These are phyloP conservation scores for Arctocebus calabarensis DNA, from an alignment of 2,797 vertebrate species.

Conservation along the genomic window DNA sequence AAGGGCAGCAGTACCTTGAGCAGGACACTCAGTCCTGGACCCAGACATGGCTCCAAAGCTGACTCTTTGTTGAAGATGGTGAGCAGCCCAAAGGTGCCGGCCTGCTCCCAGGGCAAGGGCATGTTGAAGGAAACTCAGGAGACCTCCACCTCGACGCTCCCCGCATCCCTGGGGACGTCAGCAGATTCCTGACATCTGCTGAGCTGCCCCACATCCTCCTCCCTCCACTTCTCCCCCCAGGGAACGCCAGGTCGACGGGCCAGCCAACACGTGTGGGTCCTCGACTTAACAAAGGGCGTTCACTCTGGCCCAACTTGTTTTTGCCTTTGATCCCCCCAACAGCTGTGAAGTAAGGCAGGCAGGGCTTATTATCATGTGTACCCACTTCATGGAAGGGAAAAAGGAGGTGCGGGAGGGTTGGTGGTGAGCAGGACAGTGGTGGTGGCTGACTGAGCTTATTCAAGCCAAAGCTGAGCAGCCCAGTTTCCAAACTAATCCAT, in stretches of 20 bases:
- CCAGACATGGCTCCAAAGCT: background rate
- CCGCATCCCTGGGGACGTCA: background rate
- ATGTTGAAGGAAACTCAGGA: background rate
- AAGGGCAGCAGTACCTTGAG: background rate
- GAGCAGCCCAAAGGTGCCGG: too few relatives aligned
- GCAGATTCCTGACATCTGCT: background rate
- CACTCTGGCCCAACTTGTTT: background rate
- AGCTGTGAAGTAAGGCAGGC: background rate
- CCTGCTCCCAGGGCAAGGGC: background rate
- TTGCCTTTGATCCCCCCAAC: slow-evolving; percentile 70
- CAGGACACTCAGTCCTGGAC: too few relatives aligned
- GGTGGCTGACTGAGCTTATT: background rate
- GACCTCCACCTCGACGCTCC: background rate
- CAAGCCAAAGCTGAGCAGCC: background rate
- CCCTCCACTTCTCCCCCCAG: background rate
- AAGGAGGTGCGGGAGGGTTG: slow-evolving; percentile 38
- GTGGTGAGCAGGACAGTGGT: background rate
- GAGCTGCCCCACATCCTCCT: background rate
- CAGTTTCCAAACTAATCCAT: background rate
- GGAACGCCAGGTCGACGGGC: background rate
- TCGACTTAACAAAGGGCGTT: background rate
- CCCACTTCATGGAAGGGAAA: background rate
- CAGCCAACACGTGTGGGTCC: background rate
- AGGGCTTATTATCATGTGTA: rapidly evolving
- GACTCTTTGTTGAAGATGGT: background rate